Evolutionary conservation across 2,888 invertebrate species (phyloP).

Genomic region (Drosophila anomelani): DNA sequence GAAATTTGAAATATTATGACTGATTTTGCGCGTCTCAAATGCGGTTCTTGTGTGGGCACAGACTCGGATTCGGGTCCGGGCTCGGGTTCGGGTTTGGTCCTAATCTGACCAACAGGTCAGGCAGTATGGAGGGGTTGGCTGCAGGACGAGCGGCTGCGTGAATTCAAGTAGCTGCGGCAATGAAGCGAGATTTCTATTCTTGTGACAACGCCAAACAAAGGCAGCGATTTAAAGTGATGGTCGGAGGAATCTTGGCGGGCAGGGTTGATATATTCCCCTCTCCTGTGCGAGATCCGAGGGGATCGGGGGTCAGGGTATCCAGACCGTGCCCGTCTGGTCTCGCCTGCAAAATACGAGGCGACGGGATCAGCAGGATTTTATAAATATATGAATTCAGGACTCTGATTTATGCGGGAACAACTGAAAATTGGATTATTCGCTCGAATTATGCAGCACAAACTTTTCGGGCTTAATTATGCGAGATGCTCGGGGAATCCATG

Average conservation of each 20-base stretch:
- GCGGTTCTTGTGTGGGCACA: slow-evolving; percentile 29
- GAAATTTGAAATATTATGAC: slow-evolving; percentile 81
- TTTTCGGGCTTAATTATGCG: slow-evolving; percentile 10
- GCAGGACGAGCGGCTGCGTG: slow-evolving; percentile 51
- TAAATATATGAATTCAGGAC: slow-evolving; percentile 7
- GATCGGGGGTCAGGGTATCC: slow-evolving; percentile 18
- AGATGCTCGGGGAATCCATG: slow-evolving; percentile 2
- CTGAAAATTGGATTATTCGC: slow-evolving; percentile 6
- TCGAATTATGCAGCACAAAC: neutral
- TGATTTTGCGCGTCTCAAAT: slow-evolving; percentile 63
- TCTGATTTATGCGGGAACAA: slow-evolving; percentile 14
- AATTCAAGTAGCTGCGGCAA: slow-evolving; percentile 63
- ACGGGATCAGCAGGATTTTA: slow-evolving; percentile 5
- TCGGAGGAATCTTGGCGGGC: neutral
- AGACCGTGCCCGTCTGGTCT: slow-evolving; percentile 1
- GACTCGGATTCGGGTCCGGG: neutral
- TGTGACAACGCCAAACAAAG: slow-evolving; percentile 54
- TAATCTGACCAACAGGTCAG: slow-evolving; percentile 75
- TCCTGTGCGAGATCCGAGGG: neutral
- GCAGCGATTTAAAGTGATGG: slow-evolving; percentile 60
- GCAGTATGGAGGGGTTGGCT: slow-evolving; percentile 11
- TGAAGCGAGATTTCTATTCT: slow-evolving; percentile 65
- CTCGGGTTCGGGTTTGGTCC: slow-evolving; percentile 46
- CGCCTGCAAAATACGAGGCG: neutral
- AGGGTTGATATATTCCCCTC: slow-evolving; percentile 19